Percentiles rank a stretch among this genome's conserved stretches.
These are phyloP conservation scores for Megaceryle alcyon DNA, from an alignment of 2,797 vertebrate genomes.

Conservation along the genomic window DNA sequence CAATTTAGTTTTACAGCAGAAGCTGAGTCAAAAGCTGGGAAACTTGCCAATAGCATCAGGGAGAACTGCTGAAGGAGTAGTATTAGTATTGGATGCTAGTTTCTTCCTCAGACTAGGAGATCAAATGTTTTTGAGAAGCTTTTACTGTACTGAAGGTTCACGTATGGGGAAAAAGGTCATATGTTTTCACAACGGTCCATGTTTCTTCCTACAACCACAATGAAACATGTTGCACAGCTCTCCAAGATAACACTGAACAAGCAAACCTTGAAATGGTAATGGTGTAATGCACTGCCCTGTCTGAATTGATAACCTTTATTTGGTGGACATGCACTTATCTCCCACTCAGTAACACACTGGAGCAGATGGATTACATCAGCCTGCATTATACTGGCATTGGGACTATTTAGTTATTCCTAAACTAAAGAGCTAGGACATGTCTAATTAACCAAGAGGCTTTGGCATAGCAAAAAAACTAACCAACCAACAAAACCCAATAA, in stretches of 20 bases:
- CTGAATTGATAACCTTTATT: not conserved
- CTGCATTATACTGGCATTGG: not conserved
- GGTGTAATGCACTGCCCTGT: not conserved
- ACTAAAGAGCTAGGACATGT: not conserved
- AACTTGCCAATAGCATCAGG: not conserved
- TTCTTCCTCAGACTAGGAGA: not conserved
- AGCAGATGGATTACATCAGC: not conserved
- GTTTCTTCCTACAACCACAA: not conserved
- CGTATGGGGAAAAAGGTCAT: not conserved
- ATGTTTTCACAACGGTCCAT: rapidly evolving
- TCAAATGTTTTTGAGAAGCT: not conserved
- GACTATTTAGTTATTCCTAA: not conserved
- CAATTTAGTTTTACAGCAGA: not conserved
- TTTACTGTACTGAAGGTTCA: not conserved
- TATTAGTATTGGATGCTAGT: not conserved
- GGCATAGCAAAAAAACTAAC: too few species aligned
- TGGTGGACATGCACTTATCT: not conserved
- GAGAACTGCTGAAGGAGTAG: not conserved
- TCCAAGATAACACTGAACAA: not conserved
- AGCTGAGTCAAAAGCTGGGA: not conserved
- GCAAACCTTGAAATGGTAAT: not conserved
- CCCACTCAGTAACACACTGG: not conserved
- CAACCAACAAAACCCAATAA: too few species aligned
- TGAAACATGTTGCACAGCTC: not conserved
- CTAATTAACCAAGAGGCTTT: not conserved